Evolutionary conservation across 2,888 invertebrate species (phyloP), one percentile per base, ranked within the genome.

Genomic region (Megastigmus dorsalis): DNA sequence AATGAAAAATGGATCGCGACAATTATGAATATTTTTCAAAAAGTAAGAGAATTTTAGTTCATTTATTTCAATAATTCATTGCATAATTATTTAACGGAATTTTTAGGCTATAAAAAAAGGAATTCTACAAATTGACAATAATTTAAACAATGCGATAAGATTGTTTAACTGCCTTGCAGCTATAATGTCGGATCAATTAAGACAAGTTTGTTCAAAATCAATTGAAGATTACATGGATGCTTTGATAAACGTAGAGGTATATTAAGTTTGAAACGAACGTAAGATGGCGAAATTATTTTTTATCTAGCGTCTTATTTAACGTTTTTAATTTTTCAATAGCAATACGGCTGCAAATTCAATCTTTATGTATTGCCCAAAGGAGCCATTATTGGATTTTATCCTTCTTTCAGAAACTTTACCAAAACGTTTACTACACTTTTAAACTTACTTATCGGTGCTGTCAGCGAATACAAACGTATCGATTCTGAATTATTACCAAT

Each of bases 181-280:
- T 30, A 90, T 97, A 45, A 97, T 97, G 97, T 95, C 96, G 0
- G 93, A 93, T 81, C 95, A 97, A 82, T 89, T 98, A 70, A 96
- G 97, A 86, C 92, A 92, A 23, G 87, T 97, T 36, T 95, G 95
- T 79, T 89, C 96, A 48, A 92, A 93, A 80, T 97, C 97, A 3
- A 91, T 97, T 82, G 89, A 91, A 59, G 94, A 94, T 78, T 97
- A 92, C 84, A 93, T 94, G 0, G 89, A 93, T 60, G 95, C 95
- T 79, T 91, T 97, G 38, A 90, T 93, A 78, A 94, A 95, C 84
- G 92, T 93, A 79, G 92, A 92, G 84, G 96, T 96, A 90, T 84
- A 10, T 6, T n/a, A n/a, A n/a, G n/a, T n/a, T n/a, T n/a, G n/a
- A n/a, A n/a, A n/a, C n/a, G n/a, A n/a, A n/a, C n/a, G n/a, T n/a